Percentiles rank a stretch among this genome's conserved stretches.
phyloP scores from a whole-genome alignment of 2,797 vertebrate genomes.

The Sardinella longiceps region DNA sequence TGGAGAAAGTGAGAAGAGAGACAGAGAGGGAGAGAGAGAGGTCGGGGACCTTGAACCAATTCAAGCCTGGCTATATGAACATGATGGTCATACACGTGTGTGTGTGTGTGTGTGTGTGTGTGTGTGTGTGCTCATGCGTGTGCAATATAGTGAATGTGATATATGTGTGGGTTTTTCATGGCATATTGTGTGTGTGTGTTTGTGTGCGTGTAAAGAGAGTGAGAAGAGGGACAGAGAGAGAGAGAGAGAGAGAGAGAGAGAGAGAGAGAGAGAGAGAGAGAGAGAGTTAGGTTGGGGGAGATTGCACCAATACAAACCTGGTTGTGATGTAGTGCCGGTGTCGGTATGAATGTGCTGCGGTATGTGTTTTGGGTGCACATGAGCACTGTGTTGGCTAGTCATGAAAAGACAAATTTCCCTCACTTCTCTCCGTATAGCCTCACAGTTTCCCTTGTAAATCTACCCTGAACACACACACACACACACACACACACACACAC shows the following conservation, averaged over 20 bases:
- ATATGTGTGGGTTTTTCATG: too few species aligned
- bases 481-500: background rate
- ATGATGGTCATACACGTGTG: too few species aligned
- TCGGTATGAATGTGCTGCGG: background rate
- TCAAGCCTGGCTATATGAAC: too few species aligned
- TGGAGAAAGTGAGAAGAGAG: too few species aligned
- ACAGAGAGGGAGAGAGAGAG: too few species aligned
- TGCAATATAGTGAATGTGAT: too few species aligned
- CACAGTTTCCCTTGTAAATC: background rate
- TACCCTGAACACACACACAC: background rate
- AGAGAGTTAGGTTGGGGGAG: background rate
- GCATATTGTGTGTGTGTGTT: background rate
- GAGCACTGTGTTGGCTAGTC: background rate
- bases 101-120: too few species aligned
- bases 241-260: background rate
- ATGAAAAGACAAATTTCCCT: constrained; percentile 1
- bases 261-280: background rate
- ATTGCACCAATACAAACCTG: background rate
- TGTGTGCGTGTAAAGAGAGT: background rate
- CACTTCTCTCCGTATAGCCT: background rate
- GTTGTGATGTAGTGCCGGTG: background rate
- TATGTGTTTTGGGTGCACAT: background rate
- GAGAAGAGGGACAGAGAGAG: background rate
- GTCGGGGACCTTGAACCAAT: too few species aligned
- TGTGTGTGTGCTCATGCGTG: too few species aligned